Base-by-base conservation (phyloP, 2,888 invertebrate genomes). In the Cataglyphis livida region DNA sequence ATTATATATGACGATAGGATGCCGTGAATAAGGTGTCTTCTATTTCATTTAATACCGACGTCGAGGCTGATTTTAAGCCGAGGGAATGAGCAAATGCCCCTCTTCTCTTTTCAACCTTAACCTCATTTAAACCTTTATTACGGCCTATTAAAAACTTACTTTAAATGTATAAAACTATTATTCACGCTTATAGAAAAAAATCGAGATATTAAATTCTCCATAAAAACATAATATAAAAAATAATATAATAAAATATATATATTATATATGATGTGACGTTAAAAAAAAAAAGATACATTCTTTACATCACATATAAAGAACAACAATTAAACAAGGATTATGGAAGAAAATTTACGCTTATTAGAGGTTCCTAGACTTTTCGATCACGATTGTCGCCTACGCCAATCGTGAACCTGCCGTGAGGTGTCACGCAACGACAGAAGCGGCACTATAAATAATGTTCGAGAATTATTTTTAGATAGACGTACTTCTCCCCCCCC, bases 391-490 rank as follows among this genome's bases (percentile, higher is more conserved):
- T 66, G 38, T 66, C 78, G 48, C 65, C 54, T 54, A 32, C 32
- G 38, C 38, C 70, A 74, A 68, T 75, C 66, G 48, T 73, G 76
- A 81, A 82, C 85, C 88, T 87, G 85, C 66, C 64, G 25, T 28
- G 41, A 32, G 48, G 35, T 82, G 82, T 86, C 85, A 76, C 84
- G 82, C 81, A 71, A 84, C 48, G 44, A 51, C 75, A 62, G 68
- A 15, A 57, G 4, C 74, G 78, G 32, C 1, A 84, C 81, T 87
- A 89, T 87, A 88, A 90, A 88, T 90, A 90, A 89, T 84, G 81
- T 85, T 79, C 78, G 85, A 75, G 83, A 82, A 88, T 87, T 91
- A 90, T 89, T 91, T 90, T 91, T 89, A 89, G 70, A 66, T 62
- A 78, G 71, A 82, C 51, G 65, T 54, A 62, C 18, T 15, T 15